A percentile compares a stretch with the other conserved stretches of the same genome.
Evolutionary conservation across 2,797 vertebrate species (phyloP).

Genomic region (Gambusia yucatana): DNA sequence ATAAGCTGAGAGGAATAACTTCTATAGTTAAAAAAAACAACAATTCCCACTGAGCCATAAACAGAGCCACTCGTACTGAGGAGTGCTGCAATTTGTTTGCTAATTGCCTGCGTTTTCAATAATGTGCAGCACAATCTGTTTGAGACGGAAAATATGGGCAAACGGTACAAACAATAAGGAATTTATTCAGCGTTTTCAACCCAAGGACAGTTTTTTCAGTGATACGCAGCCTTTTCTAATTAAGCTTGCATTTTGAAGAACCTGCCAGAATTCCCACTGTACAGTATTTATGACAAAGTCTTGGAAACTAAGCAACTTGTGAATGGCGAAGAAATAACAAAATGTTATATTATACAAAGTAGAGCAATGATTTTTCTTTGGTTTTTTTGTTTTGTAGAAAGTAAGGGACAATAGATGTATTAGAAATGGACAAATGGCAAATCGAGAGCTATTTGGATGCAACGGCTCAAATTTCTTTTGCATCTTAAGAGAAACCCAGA

Average conservation of each 20-base stretch:
- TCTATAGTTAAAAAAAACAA: background rate
- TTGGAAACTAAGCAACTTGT: background rate
- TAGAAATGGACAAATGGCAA: conserved; percentile 24
- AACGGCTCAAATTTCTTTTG: background rate
- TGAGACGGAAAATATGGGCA: conserved; percentile 18
- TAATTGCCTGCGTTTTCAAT: conserved; percentile 30
- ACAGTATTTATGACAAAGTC: background rate
- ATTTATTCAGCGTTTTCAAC: conserved; percentile 19
- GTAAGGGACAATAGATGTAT: conserved; percentile 32
- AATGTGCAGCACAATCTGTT: conserved; percentile 15
- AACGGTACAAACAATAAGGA: conserved; percentile 13
- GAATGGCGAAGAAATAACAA: background rate
- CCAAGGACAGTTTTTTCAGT: conserved; percentile 1
- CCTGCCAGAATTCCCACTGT: background rate
- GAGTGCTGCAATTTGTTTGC: conserved; percentile 13
- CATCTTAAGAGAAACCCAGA: background rate
- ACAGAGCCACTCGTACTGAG: background rate
- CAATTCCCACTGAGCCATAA: background rate
- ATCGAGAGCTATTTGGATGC: background rate
- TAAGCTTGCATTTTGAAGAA: conserved; percentile 6
- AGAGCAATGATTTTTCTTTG: background rate
- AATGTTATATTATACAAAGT: background rate
- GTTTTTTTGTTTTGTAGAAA: conserved; percentile 14
- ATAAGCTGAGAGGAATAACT: background rate
- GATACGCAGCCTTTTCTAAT: conserved; percentile 10